Percentiles rank a stretch among this genome's conserved stretches.
These are phyloP conservation scores for Pollachius pollachius DNA, from an alignment of 2,113 vertebrate species.

Conservation along the genomic window DNA sequence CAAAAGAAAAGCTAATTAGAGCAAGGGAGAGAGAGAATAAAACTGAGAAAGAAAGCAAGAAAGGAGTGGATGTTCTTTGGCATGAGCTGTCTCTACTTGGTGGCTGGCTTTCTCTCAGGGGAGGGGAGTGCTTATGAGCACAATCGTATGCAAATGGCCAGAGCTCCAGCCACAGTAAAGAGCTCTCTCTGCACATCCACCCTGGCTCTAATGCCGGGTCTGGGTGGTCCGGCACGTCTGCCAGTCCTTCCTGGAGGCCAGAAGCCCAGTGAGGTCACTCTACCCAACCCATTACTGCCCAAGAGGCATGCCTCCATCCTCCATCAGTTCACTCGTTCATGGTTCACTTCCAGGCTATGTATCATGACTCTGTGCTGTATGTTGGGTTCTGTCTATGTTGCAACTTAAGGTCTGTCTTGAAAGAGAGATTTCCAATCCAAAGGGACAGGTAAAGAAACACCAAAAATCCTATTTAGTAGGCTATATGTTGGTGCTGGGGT, in stretches of 20 bases:
- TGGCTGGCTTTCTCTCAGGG: neutral
- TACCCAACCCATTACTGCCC: constrained; percentile 24
- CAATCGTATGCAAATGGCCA: constrained; percentile 44
- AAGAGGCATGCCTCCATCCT: constrained; percentile 8
- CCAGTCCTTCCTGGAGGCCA: constrained; percentile 17
- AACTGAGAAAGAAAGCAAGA: too few relatives aligned
- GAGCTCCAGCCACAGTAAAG: constrained; percentile 4
- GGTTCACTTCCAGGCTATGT: too few relatives aligned
- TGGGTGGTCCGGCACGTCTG: constrained; percentile 50
- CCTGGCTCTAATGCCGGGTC: constrained; percentile 39
- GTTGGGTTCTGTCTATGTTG: too few relatives aligned
- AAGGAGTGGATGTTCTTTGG: neutral
- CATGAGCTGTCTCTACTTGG: neutral
- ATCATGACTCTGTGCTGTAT: too few relatives aligned
- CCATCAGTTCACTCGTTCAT: neutral
- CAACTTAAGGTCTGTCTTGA: too few relatives aligned
- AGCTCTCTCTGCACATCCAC: neutral
- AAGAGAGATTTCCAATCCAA: too few relatives aligned
- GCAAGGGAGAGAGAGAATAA: neutral
- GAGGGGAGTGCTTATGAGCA: constrained; percentile 40
- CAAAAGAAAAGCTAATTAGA: too few relatives aligned
- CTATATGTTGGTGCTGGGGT: too few relatives aligned
- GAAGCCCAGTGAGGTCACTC: constrained; percentile 29
- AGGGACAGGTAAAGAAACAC: too few relatives aligned
- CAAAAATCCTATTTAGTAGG: too few relatives aligned